Conservation (phyloP, 2,113 vertebrate species). For the Dolichallabes microphthalmus region DNA sequence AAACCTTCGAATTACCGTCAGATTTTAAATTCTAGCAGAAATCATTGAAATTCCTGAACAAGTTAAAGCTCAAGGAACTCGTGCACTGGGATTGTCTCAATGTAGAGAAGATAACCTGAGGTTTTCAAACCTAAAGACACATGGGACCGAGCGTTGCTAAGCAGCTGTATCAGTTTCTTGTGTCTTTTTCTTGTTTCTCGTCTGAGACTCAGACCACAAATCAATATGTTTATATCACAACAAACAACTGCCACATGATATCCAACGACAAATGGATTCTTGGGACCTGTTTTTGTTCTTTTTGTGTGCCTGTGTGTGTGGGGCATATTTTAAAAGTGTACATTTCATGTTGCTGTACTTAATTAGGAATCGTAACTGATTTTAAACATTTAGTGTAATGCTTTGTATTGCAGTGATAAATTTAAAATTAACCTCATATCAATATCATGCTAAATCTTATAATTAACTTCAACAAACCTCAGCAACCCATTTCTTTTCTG, state of each 20-base stretch:
- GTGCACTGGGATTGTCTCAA: not conserved
- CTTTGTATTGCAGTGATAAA: not conserved
- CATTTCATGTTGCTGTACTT: not conserved
- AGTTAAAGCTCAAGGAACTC: not conserved
- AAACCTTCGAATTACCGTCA: not conserved
- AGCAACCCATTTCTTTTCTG: not conserved
- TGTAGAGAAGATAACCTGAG: not conserved
- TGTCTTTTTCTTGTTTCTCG: not conserved
- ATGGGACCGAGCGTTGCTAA: not conserved
- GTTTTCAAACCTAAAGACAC: not conserved
- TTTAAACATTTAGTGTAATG: not conserved
- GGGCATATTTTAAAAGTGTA: not conserved
- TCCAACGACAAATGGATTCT: conserved; percentile 16
- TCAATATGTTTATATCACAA: conserved; percentile 24
- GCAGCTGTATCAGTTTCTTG: not conserved
- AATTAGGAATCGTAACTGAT: not conserved
- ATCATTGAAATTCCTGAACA: not conserved
- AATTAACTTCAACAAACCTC: not conserved
- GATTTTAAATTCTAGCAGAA: too few relatives aligned
- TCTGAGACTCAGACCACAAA: not conserved
- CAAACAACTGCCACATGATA: conserved; percentile 27
- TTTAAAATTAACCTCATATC: not conserved
- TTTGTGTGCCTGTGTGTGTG: not conserved
- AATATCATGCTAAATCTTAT: not conserved
- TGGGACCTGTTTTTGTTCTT: not conserved